Evolutionary conservation across 2,888 invertebrate species (phyloP).

Genomic region (Drosophila anceps): DNA sequence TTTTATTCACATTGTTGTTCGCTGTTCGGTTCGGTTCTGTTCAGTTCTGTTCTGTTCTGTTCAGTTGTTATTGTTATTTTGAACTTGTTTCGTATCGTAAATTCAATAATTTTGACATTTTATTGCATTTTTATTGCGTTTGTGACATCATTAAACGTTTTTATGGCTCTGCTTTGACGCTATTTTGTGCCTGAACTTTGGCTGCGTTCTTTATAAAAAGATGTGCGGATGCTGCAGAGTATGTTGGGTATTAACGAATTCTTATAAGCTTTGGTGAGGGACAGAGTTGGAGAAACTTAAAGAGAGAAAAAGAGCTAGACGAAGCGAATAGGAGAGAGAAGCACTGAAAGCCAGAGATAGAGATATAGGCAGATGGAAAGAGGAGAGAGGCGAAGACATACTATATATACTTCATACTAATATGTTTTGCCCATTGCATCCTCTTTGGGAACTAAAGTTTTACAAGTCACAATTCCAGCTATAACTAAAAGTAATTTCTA

Average conservation of each 20-base stretch:
- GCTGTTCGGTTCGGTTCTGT: conserved; percentile 14
- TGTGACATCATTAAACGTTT: conserved; percentile 81
- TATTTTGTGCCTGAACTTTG: conserved; percentile 72
- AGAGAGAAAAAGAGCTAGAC: no score
- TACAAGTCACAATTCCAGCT: not conserved
- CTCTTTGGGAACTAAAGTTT: not conserved
- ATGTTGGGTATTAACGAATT: conserved; percentile 16
- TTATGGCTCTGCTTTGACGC: conserved; percentile 79
- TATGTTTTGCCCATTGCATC: not conserved
- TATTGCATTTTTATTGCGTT: conserved; percentile 81
- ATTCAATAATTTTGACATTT: conserved; percentile 82
- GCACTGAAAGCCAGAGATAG: no score
- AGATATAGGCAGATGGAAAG: not conserved
- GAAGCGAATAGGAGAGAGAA: no score
- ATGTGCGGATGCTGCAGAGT: conserved; percentile 18
- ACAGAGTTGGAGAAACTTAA: not conserved
- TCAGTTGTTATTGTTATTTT: conserved; percentile 64
- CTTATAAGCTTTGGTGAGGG: not conserved
- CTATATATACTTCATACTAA: no score
- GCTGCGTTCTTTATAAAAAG: conserved; percentile 40
- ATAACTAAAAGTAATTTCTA: no score
- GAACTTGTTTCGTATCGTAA: conserved; percentile 82
- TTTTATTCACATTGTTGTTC: conserved; percentile 56
- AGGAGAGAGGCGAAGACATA: no score
- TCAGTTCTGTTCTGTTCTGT: conserved; percentile 23